These are phyloP conservation scores for Melopsittacus undulatus DNA, from an alignment of 2,797 vertebrate genomes.

Conservation along the genomic window DNA sequence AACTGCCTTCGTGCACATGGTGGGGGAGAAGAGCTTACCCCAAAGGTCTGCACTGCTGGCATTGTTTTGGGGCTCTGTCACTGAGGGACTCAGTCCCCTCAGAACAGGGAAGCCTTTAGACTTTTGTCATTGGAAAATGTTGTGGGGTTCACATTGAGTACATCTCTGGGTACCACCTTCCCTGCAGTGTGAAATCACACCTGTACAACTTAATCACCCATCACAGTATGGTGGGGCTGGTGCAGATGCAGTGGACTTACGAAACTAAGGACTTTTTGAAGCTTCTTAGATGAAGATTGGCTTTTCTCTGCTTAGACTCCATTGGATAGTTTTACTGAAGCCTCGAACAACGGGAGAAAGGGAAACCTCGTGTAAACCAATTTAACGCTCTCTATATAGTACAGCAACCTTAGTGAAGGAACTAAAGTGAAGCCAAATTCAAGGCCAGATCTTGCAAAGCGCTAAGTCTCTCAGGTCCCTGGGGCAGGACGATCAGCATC, in stretches of 20 bases:
- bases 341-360: not conserved
- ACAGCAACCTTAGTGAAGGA: not conserved
- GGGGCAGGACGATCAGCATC: not conserved
- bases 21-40: not conserved
- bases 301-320: not conserved
- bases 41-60: not conserved
- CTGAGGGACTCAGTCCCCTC: not conserved
- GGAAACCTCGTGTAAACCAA: not conserved
- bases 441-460: not conserved
- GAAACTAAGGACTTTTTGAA: not conserved
- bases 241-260: not conserved
- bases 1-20: rapidly evolving
- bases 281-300: not conserved
- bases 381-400: not conserved
- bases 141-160: no score
- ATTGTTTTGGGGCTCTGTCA: not conserved
- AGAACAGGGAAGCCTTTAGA: not conserved
- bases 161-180: not conserved
- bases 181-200: not conserved
- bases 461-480: not conserved
- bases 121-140: not conserved
- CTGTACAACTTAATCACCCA: not conserved
- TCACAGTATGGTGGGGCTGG: not conserved
- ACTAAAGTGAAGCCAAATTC: not conserved
- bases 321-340: not conserved